A percentile compares a stretch with the other conserved stretches of the same genome.
These are phyloP conservation scores for Oligia strigilis DNA, from an alignment of 2,888 invertebrate species.

Conservation along the genomic window DNA sequence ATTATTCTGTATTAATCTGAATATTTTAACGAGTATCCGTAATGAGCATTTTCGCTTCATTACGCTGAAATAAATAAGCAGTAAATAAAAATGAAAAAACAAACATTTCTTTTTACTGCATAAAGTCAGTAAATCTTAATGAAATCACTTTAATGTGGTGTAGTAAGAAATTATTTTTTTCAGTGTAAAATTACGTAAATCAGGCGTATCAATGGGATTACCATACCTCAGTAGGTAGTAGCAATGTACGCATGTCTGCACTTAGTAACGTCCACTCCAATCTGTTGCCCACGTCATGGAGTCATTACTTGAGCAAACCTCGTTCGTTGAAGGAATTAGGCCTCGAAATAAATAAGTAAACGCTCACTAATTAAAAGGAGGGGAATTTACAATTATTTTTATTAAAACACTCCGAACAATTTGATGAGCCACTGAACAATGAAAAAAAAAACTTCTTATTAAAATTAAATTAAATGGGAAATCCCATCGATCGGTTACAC, in stretches of 20 bases:
- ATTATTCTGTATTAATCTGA: conserved; percentile 1
- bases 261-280: not conserved
- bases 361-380: not conserved
- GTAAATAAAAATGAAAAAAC: too few relatives aligned
- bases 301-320: not conserved
- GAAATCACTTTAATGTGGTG: too few relatives aligned
- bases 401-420: not conserved
- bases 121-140: too few relatives aligned
- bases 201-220: conserved; percentile 12
- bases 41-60: conserved; percentile 23
- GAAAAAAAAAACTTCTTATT: not conserved
- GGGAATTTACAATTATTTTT: not conserved
- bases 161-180: too few relatives aligned
- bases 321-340: not conserved
- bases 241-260: not conserved
- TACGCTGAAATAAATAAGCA: too few relatives aligned
- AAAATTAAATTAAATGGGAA: not conserved
- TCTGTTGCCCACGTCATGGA: conserved; percentile 13
- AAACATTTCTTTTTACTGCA: too few relatives aligned
- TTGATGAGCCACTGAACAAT: not conserved
- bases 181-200: conserved; percentile 3
- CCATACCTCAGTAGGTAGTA: conserved; percentile 1
- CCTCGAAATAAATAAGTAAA: not conserved
- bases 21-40: not conserved
- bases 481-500: not conserved